Percentiles rank a stretch among this genome's conserved stretches.
Conservation (phyloP, 2,113 vertebrate genomes). For the Xiphorhynchus elegans region DNA sequence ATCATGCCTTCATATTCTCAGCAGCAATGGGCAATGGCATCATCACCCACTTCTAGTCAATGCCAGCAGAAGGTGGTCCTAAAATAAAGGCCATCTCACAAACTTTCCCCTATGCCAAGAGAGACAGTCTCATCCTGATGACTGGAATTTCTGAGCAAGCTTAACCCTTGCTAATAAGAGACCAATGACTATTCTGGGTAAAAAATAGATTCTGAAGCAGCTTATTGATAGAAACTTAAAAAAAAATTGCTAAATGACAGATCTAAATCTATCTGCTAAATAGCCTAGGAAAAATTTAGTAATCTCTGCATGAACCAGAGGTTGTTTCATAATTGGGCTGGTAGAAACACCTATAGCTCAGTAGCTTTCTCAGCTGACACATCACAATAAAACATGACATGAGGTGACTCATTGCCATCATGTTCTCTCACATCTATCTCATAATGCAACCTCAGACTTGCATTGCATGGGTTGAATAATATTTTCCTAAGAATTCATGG, state of each 20-base stretch:
- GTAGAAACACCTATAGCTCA: constrained; percentile 40
- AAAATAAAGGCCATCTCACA: background rate
- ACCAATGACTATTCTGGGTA: background rate
- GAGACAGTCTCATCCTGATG: background rate
- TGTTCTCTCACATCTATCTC: constrained; percentile 62
- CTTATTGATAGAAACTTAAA: background rate
- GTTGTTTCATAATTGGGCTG: constrained; percentile 7
- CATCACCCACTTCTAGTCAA: background rate
- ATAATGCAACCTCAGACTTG: background rate
- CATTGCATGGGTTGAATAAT: constrained; percentile 13
- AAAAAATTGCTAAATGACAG: background rate
- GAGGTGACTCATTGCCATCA: constrained; percentile 9
- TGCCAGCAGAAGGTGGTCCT: background rate
- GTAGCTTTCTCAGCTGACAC: constrained; percentile 48
- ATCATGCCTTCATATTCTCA: background rate
- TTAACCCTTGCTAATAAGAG: background rate
- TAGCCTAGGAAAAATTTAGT: constrained; percentile 45
- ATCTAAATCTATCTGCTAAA: constrained; percentile 1
- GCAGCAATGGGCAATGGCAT: background rate
- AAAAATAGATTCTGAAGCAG: constrained; percentile 7
- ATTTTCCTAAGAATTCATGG: constrained; percentile 41
- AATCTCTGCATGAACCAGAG: background rate
- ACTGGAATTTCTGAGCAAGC: background rate
- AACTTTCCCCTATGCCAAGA: background rate
- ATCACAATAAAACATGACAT: constrained; percentile 47